Percentiles rank a stretch among this genome's conserved stretches.
Evolutionary conservation across 2,797 vertebrate genomes (phyloP).

Genomic region (Pipistrellus kuhlii): DNA sequence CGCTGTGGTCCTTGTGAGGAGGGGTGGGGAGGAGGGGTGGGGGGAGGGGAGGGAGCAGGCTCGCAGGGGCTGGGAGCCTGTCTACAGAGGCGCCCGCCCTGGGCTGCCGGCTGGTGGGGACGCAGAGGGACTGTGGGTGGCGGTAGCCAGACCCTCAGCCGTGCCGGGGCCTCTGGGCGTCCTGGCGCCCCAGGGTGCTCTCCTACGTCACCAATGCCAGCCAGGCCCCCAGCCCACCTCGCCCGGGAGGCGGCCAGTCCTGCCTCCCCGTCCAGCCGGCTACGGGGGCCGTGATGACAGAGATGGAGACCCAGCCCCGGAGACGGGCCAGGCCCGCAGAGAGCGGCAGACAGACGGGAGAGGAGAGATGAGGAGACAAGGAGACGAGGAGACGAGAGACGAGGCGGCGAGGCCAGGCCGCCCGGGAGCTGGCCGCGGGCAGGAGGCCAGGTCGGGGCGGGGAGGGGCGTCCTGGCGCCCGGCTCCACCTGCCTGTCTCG

Average conservation of each 20-base stretch:
- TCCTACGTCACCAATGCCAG: not conserved
- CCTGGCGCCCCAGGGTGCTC: not conserved
- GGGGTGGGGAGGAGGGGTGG: not conserved
- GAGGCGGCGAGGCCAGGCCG: not conserved
- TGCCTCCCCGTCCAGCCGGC: not conserved
- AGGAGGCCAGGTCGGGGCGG: slow-evolving; percentile 13
- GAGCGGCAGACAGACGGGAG: not conserved
- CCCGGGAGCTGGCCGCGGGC: not conserved
- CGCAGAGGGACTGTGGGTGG: not conserved
- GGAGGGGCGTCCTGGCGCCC: not conserved
- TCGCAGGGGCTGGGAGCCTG: not conserved
- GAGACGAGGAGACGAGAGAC: not conserved
- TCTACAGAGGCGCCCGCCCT: too few relatives aligned
- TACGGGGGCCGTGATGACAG: not conserved
- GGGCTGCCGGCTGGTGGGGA: not conserved
- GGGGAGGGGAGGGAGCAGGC: not conserved
- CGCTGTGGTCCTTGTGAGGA: not conserved
- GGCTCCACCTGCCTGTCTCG: slow-evolving; percentile 47
- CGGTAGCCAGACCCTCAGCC: not conserved
- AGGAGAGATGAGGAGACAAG: not conserved
- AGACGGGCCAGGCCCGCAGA: not conserved
- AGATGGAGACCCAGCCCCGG: not conserved
- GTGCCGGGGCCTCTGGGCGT: not conserved
- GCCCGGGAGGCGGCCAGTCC: not conserved
- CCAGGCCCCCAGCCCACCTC: rapidly evolving